phyloP scores from a whole-genome alignment of 2,113 vertebrate species.

The Lepidothrix coronata region DNA sequence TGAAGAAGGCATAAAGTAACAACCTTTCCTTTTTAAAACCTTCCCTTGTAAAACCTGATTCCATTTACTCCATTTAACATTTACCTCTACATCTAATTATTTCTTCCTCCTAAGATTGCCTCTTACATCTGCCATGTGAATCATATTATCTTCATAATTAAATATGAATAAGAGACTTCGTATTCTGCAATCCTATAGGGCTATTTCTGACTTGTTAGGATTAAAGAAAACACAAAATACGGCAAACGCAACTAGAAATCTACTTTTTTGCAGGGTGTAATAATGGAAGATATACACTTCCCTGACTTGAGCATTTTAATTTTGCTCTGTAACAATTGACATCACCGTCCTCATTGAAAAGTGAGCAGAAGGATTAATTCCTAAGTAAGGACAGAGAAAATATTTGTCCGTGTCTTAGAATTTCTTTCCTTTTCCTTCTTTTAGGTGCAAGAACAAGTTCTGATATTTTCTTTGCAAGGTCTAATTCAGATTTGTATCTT shows the following conservation, averaged over 20 bases:
- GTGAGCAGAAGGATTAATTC: not conserved
- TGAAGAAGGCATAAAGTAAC: not conserved
- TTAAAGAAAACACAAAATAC: not conserved
- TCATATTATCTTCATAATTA: not conserved
- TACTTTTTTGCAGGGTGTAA: not conserved
- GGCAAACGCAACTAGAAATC: not conserved
- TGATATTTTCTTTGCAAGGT: not conserved
- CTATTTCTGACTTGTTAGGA: not conserved
- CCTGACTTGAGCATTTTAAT: not conserved
- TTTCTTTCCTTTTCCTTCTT: not conserved
- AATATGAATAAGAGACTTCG: not conserved
- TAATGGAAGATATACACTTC: accelerated
- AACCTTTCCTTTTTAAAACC: not conserved
- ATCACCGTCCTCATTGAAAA: not conserved
- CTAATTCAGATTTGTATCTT: not conserved
- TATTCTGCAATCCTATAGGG: not conserved
- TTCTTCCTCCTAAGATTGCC: not conserved
- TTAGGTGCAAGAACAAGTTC: not conserved
- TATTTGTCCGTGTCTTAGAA: not conserved
- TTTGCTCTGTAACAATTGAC: not conserved
- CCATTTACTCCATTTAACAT: not conserved
- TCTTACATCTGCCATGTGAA: not conserved
- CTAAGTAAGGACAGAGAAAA: not conserved
- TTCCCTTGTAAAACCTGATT: not conserved
- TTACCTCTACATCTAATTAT: not conserved